Conservation (phyloP, 2,113 vertebrate species). For the Cephalopterus ornatus region DNA sequence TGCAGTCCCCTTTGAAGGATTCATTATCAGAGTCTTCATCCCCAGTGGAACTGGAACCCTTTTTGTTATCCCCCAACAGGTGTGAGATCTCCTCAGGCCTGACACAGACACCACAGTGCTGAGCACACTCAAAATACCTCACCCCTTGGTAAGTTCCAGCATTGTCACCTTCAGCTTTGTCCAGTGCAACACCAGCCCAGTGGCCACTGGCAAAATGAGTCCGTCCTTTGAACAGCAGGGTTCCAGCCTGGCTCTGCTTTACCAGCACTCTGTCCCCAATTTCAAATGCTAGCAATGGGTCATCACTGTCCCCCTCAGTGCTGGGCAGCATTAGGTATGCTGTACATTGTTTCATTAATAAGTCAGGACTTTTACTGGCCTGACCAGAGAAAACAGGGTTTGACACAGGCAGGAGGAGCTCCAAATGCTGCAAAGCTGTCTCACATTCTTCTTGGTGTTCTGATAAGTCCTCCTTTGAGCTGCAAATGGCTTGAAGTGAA, state of each 20-base stretch:
- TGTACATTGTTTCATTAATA: neutral
- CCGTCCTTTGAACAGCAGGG: constrained; percentile 39
- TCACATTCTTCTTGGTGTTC: neutral
- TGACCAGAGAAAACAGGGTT: neutral
- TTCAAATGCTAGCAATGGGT: constrained; percentile 17
- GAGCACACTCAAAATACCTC: constrained; percentile 54
- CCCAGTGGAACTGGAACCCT: neutral
- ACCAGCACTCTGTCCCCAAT: constrained; percentile 56
- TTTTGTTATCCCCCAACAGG: neutral
- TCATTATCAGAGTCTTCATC: neutral
- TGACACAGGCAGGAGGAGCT: neutral
- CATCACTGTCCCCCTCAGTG: neutral
- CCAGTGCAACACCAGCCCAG: constrained; percentile 62
- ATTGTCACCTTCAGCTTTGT: constrained; percentile 39
- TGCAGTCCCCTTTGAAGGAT: neutral
- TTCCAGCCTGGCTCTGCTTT: constrained; percentile 43
- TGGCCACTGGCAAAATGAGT: constrained; percentile 29
- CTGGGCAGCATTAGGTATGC: neutral
- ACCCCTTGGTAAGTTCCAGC: constrained; percentile 44
- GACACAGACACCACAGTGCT: constrained; percentile 60
- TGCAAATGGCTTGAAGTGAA: neutral
- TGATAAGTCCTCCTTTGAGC: neutral
- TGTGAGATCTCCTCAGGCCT: constrained; percentile 61
- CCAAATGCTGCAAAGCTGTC: neutral
- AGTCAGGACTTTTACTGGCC: neutral